phyloP scores from a whole-genome alignment of 2,888 invertebrate genomes.

The Dasypolia templi region DNA sequence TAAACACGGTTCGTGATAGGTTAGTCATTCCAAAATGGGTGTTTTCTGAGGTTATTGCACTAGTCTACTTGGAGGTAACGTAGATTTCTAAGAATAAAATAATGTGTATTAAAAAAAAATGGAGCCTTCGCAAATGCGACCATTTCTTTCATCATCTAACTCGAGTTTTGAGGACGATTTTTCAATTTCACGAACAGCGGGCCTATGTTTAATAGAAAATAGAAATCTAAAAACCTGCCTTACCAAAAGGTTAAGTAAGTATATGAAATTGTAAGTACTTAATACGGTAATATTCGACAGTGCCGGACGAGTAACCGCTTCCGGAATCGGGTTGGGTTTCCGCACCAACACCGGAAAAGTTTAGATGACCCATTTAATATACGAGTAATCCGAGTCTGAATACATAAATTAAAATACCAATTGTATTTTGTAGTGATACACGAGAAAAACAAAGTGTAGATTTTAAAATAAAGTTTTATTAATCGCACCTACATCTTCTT shows the following conservation, averaged over 20 bases:
- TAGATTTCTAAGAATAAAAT: too few relatives aligned
- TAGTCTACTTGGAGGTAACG: background rate
- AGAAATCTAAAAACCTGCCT: too few relatives aligned
- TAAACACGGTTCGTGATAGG: background rate
- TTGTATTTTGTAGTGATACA: background rate
- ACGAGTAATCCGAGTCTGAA: slow-evolving; percentile 3
- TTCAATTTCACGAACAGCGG: too few relatives aligned
- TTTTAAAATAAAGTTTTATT: background rate
- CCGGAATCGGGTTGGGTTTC: slow-evolving; percentile 25
- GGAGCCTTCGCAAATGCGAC: too few relatives aligned
- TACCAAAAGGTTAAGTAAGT: background rate
- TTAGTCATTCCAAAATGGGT: background rate
- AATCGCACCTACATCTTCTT: too few relatives aligned
- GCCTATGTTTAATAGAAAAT: too few relatives aligned
- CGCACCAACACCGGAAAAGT: slow-evolving; percentile 32
- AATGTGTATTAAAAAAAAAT: too few relatives aligned
- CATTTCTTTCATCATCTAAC: too few relatives aligned
- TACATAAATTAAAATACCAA: slow-evolving; percentile 24
- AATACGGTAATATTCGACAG: slow-evolving; percentile 31
- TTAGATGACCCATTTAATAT: slow-evolving; percentile 17
- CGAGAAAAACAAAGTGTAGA: background rate
- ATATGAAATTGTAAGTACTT: slow-evolving; percentile 16
- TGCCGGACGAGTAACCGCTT: slow-evolving; percentile 14
- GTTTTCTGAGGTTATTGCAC: background rate
- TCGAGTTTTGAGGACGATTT: too few relatives aligned